Evolutionary conservation across 2,888 invertebrate species (phyloP).

Genomic region (Drosophila atripex): DNA sequence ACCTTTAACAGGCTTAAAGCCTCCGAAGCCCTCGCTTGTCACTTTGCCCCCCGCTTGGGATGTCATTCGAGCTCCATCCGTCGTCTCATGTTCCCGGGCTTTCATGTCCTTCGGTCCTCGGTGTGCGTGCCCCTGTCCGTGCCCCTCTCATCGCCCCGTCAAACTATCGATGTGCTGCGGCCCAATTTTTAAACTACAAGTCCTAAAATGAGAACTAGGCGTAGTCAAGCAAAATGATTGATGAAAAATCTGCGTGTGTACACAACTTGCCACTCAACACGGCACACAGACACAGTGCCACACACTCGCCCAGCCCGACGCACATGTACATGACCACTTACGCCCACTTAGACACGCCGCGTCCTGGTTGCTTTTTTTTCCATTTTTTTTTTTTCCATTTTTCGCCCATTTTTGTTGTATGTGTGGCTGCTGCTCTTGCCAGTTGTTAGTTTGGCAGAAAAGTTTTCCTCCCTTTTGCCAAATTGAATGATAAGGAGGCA

Average conservation of each 20-base stretch:
- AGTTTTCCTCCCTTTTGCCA: slow-evolving; percentile 47
- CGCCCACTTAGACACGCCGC: slow-evolving; percentile 59
- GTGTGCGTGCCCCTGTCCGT: not conserved
- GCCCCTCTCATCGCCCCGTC: not conserved
- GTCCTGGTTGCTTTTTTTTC: slow-evolving; percentile 43
- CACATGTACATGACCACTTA: slow-evolving; percentile 47
- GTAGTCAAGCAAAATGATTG: slow-evolving; percentile 65
- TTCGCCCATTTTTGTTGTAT: slow-evolving; percentile 1
- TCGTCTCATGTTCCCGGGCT: slow-evolving; percentile 24
- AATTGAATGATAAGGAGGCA: slow-evolving; percentile 67
- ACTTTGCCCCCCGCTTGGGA: slow-evolving; percentile 12
- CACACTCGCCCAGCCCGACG: slow-evolving; percentile 21
- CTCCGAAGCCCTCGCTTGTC: not conserved
- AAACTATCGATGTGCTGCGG: slow-evolving; percentile 44
- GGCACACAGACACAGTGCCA: slow-evolving; percentile 24
- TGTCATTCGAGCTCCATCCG: slow-evolving; percentile 19
- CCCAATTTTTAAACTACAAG: slow-evolving; percentile 51
- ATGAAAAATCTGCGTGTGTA: slow-evolving; percentile 61
- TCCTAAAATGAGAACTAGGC: slow-evolving; percentile 49
- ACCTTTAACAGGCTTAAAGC: slow-evolving; percentile 33
- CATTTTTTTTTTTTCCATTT: slow-evolving; percentile 37
- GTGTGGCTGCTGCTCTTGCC: slow-evolving; percentile 24
- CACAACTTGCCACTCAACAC: slow-evolving; percentile 62
- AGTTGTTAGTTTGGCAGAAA: slow-evolving; percentile 47
- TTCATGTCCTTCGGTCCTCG: slow-evolving; percentile 3